Percentiles rank a stretch among this genome's conserved stretches.
Evolutionary conservation across 1,140 invertebrate genomes (phyloP).

Genomic region (Proctacanthus coquilletti): DNA sequence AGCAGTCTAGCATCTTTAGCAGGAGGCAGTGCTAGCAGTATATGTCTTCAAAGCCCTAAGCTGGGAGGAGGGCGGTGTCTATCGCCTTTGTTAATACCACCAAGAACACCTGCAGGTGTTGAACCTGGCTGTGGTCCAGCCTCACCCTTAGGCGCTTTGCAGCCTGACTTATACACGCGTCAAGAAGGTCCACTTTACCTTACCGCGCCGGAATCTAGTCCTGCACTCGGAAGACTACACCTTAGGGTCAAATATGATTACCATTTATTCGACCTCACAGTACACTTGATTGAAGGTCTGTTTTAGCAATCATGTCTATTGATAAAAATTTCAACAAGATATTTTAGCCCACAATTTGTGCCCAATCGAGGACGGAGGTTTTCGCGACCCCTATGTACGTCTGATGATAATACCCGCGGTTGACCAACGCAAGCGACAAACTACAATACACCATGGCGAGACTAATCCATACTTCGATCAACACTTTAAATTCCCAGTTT

Average conservation of each 20-base stretch:
- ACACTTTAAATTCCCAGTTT: conserved; percentile 72
- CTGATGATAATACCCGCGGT: conserved; percentile 61
- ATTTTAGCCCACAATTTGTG: conserved; percentile 63
- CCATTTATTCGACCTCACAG: conserved; percentile 70
- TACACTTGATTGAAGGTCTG: conserved; percentile 74
- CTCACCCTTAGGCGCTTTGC: conserved; percentile 65
- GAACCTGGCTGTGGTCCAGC: conserved; percentile 37
- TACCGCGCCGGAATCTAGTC: conserved; percentile 35
- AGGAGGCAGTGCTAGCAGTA: conserved; percentile 32
- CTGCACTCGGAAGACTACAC: conserved; percentile 59
- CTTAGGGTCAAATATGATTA: conserved; percentile 79
- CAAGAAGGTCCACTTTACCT: conserved; percentile 57
- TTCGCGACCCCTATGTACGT: conserved; percentile 74
- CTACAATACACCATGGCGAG: conserved; percentile 57
- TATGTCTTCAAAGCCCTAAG: conserved; percentile 27
- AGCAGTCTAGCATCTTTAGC: conserved; percentile 40
- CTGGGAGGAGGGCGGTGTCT: conserved; percentile 36
- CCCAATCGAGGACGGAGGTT: conserved; percentile 63
- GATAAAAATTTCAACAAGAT: background rate
- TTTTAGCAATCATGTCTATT: conserved; percentile 4
- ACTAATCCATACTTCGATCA: conserved; percentile 69
- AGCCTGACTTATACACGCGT: conserved; percentile 68
- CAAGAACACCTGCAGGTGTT: conserved; percentile 17
- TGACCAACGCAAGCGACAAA: conserved; percentile 67
- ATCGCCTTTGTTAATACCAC: conserved; percentile 55